These are phyloP conservation scores for Sebastes fasciatus DNA, from an alignment of 2,113 vertebrate species.

Conservation along the genomic window DNA sequence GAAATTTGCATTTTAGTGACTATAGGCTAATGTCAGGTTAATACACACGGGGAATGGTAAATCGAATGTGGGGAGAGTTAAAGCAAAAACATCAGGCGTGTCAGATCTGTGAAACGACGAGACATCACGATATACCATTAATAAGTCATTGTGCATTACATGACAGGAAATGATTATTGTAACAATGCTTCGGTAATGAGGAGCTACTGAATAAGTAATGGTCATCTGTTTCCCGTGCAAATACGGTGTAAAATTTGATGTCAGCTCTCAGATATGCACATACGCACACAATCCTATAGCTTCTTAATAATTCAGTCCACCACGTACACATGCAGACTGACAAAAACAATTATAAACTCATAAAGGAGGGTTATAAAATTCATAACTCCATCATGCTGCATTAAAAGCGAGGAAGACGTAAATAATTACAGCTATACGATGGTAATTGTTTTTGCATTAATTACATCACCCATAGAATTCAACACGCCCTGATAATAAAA, in stretches of 20 bases:
- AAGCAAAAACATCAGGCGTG: background rate
- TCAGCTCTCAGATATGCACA: constrained; percentile 23
- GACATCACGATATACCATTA: background rate
- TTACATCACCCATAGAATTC: background rate
- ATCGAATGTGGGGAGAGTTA: background rate
- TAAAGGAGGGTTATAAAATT: background rate
- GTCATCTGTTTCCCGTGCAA: background rate
- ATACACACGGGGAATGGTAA: background rate
- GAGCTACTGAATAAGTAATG: constrained; percentile 52
- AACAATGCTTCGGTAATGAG: constrained; percentile 8
- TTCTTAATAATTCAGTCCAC: constrained; percentile 6
- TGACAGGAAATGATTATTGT: constrained; percentile 25
- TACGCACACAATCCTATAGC: background rate
- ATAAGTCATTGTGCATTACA: constrained; percentile 14
- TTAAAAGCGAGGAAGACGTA: constrained; percentile 1
- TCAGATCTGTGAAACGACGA: constrained; percentile 18
- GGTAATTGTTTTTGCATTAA: constrained; percentile 4
- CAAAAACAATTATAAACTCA: background rate
- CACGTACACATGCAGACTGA: background rate
- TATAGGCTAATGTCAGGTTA: constrained; percentile 32
- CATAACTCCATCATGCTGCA: background rate
- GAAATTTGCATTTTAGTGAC: constrained; percentile 43
- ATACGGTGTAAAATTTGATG: constrained; percentile 25
- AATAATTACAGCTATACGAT: background rate
- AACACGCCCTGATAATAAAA: background rate